Evolutionary conservation across 2,888 invertebrate genomes (phyloP), one percentile per base, ranked within the genome.

Genomic region (Leucoptera coffeella): DNA sequence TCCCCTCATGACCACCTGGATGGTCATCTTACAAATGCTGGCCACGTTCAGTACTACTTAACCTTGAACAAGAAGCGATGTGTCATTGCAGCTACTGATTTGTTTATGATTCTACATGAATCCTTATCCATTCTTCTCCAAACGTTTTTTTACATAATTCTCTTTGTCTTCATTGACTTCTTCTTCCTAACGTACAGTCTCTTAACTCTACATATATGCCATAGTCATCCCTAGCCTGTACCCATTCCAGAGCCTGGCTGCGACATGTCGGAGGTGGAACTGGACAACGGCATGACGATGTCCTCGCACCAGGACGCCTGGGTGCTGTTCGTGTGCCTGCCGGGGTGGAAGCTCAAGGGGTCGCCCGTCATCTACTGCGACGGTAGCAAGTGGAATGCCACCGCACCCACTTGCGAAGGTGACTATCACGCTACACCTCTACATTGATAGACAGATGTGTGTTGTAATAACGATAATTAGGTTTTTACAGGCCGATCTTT

Each of bases 381-480:
- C 39, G 87, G 87, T 1, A 39, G 32, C 1, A 43, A 43, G 1
- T 90, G 89, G 89, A 85, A 83, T 41, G 72, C 72, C 1, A 74
- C 77, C 0, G 43, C 69, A 3, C 88, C 89, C 1, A 45, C 41
- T 8, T 90, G 90, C 40, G n/a, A n/a, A 59, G 55, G 39, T 27
- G 19, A 24, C 13, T 20, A 8, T 12, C 13, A 5, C 13, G 13
- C 22, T 22, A 13, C 12, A 14, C 14, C 9, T 15, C 17, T 8
- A 6, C 17, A 6, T 7, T 17, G 17, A 17, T 8, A 17, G 6
- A 6, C 17, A 6, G 6, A 17, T 6, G 8, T 7, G 6, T 17
- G 17, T 17, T 7, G 17, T 8, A 8, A 8, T 17, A 17, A 7
- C 6, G 17, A 6, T 17, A 17, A 7, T 17, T 8, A 6, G 5